Evolutionary conservation across 2,113 vertebrate species (phyloP).

Genomic region (Hydrochoerus hydrochaeris): DNA sequence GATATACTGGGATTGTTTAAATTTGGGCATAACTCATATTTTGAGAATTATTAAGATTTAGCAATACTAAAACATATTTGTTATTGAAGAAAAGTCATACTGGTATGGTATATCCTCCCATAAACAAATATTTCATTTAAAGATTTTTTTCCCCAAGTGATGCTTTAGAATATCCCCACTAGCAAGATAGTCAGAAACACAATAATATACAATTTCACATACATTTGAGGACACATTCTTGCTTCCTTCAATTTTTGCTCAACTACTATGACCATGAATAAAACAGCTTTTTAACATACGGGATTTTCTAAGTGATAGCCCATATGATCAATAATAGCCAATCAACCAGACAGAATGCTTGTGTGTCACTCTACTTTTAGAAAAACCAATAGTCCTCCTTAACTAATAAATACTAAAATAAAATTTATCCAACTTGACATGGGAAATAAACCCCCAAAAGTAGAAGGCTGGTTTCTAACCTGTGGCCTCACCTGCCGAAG

Average conservation of each 20-base stretch:
- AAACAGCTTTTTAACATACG: not conserved
- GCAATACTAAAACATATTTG: not conserved
- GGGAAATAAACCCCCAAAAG: slow-evolving; percentile 75
- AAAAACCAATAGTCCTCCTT: not conserved
- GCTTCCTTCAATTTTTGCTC: not conserved
- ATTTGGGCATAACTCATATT: not conserved
- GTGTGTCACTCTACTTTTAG: not conserved
- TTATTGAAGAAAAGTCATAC: not conserved
- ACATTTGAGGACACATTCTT: not conserved
- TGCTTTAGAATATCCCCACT: not conserved
- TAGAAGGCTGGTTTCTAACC: slow-evolving; percentile 90
- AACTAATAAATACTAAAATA: slow-evolving; percentile 14
- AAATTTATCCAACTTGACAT: not conserved
- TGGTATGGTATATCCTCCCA: not conserved
- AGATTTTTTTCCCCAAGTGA: not conserved
- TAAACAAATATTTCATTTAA: not conserved
- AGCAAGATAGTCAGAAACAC: not conserved
- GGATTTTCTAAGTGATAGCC: not conserved
- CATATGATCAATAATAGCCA: not conserved
- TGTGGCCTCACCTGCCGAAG: slow-evolving; percentile 98
- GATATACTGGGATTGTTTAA: not conserved
- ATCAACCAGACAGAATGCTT: not conserved
- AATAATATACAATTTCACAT: not conserved
- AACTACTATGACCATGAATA: not conserved
- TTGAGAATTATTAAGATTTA: not conserved